A percentile compares a stretch with the other conserved stretches of the same genome.
Evolutionary conservation across 2,113 vertebrate genomes (phyloP).

Genomic region (Spea multiplicata): DNA sequence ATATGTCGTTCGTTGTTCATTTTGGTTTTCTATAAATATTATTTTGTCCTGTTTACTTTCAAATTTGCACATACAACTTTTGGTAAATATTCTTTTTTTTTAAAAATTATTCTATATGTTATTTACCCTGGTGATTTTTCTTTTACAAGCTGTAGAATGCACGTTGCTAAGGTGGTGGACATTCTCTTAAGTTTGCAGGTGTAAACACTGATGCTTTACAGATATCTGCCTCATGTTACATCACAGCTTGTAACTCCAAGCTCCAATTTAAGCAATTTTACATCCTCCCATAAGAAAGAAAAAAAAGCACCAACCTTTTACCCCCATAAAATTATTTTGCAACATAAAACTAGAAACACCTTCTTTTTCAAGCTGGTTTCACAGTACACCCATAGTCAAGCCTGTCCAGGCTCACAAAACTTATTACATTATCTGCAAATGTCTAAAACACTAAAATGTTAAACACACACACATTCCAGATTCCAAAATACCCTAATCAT

Average conservation of each 20-base stretch:
- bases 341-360: slow-evolving; percentile 49
- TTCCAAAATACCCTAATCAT: slow-evolving; percentile 13
- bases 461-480: slow-evolving; percentile 7
- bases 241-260: slow-evolving; percentile 49
- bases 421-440: slow-evolving; percentile 42
- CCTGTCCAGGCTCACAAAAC: slow-evolving; percentile 26
- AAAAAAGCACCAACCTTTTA: slow-evolving; percentile 49
- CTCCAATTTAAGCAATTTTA: slow-evolving; percentile 50
- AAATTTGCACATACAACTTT: too few relatives aligned
- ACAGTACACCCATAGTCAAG: slow-evolving; percentile 42
- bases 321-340: slow-evolving; percentile 49
- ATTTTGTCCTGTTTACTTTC: too few relatives aligned
- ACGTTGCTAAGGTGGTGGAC: slow-evolving; percentile 40
- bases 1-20: too few relatives aligned
- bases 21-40: too few relatives aligned
- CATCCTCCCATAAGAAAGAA: slow-evolving; percentile 48
- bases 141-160: slow-evolving; percentile 41
- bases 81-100: too few relatives aligned
- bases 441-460: slow-evolving; percentile 26
- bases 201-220: slow-evolving; percentile 49
- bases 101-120: not conserved
- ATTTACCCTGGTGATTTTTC: slow-evolving; percentile 32
- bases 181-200: slow-evolving; percentile 47
- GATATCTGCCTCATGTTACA: slow-evolving; percentile 48
- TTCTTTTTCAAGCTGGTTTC: slow-evolving; percentile 42